Base-by-base conservation (phyloP, 1,140 invertebrate genomes). In the Saccostrea cuccullata region DNA sequence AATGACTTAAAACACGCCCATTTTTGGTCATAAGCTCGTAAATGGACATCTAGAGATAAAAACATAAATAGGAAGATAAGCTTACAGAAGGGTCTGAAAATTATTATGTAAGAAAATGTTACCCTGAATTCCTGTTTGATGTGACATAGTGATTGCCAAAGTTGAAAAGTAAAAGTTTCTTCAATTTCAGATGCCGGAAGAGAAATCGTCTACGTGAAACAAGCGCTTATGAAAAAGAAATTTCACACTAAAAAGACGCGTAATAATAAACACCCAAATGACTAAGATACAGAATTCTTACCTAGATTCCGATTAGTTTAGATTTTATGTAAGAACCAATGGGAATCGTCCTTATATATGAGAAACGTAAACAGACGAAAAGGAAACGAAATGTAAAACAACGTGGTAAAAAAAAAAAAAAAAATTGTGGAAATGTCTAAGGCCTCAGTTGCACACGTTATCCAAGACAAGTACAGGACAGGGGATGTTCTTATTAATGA, bases 401-500 rank as follows among this genome's bases (percentile, higher is more conserved):
- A 77, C 26, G 70, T 77, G 70, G 11, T 36, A 36, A 30, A 17
- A 82, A n/a, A n/a, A n/a, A n/a, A n/a, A n/a, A n/a, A n/a, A n/a
- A 11, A 30, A 13, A 15, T 0, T 23, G 17, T 17, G 13, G 26
- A 23, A 73, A 89, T 89, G 87, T 86, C 89, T 13, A 77, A 77
- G 26, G 47, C 86, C 56, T 17, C 77, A 36, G 90, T 94, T 36
- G 94, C 94, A 23, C 94, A 95, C 58, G 91, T 90, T 56, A 88
- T 94, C 26, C 86, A 90, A 77, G 91, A 90, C 47, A 94, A 92
- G 90, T 36, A 77, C 58, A 94, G 97, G 89, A 98, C 98, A 13
- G 95, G 96, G 87, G 98, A 98, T 95, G 96, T 98, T 17, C 93
- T 96, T 92, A 96, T 97, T 82, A 94, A 96, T 20, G 96, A 97